Evolutionary conservation across 2,888 invertebrate species (phyloP), one percentile per base, ranked within the genome.

Genomic region (Muschampia plurimacula): DNA sequence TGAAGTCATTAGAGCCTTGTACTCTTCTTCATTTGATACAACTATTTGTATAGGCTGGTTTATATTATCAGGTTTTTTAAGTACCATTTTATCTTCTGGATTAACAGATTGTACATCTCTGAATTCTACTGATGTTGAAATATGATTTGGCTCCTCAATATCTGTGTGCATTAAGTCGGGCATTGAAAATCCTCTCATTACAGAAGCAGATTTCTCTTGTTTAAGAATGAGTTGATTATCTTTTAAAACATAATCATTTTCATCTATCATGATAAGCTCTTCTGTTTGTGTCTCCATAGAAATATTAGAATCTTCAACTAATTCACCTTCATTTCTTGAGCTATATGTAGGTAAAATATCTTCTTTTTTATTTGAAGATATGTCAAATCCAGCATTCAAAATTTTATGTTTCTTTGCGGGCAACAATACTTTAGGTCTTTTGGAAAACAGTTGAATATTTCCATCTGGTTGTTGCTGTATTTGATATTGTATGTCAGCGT

Each of bases 241-340:
- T 78, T 83, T 89, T 78, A 96, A 84, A 74, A 96, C 89, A 80
- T 95, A 96, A 84, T 96, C 96, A 80, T 92, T 94, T 60, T 96
- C 95, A 79, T 96, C 96, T 74, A 96, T 89, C 28, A 96, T 89
- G 60, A 96, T 87, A 77, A 91, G 84, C 79, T 90, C 89, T 49
- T 91, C 89, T 76, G 83, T 78, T 52, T 80, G 78, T 72, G 76
- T 80, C 62, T 79, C 75, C 67, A 80, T 76, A 72, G 79, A 70
- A 75, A 78, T 77, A 65, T 88, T 60, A 2, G 66, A 15, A 55
- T 62, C 52, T 10, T 67, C 52, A 57, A 83, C 75, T 74, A 80
- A 84, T 70, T 89, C 87, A 79, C 75, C 82, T 60, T 82, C 80
- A 65, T 83, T 78, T 67, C 75, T 77, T 65, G 79, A 76, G 60